Base-by-base conservation (phyloP, 1,140 invertebrate genomes). In the Plutomurus gul region DNA sequence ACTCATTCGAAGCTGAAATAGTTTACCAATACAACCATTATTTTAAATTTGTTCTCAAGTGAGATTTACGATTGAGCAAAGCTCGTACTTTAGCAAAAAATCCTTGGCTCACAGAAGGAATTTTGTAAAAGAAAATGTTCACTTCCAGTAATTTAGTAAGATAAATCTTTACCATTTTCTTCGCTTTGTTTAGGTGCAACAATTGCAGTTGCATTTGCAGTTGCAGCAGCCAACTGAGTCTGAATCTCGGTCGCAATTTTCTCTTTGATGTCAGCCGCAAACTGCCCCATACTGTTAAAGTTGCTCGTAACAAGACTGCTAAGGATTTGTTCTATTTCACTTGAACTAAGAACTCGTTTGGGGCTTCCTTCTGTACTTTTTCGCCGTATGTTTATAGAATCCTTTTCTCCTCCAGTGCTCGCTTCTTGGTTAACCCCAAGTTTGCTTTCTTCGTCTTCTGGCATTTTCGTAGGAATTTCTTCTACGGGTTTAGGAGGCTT, bases 371-470 rank as follows among this genome's bases (percentile, higher is more conserved):
- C 36, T 33, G 30, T 72, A 72, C 36, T 40, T 72, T 72, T 27
- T 22, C 36, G 36, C 16, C 40, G 36, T 43, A 40, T 72, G 7
- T n/a, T 43, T 72, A 16, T 4, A 27, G 36, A 11, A 20, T 11
- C 4, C 18, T 22, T 25, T 20, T 27, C 13, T 72, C 76, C n/a
- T 72, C 43, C n/a, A n/a, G n/a, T n/a, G n/a, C n/a, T n/a, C 60
- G 70, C 36, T 25, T 43, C 85, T 25, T 88, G 87, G 81, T 88
- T 87, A 49, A 87, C 88, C 83, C 88, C 87, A 18, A 82, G 82
- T 86, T 84, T 36, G 4, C 36, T 65, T 77, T 85, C 79, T 77
- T 83, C 74, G 25, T 81, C 72, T 47, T 73, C 70, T 78, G 84
- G 78, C 47, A 76, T 77, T 37, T 83, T 77, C 36, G 85, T 82